phyloP scores from a whole-genome alignment of 2,113 vertebrate genomes.

The Seriola dumerili region DNA sequence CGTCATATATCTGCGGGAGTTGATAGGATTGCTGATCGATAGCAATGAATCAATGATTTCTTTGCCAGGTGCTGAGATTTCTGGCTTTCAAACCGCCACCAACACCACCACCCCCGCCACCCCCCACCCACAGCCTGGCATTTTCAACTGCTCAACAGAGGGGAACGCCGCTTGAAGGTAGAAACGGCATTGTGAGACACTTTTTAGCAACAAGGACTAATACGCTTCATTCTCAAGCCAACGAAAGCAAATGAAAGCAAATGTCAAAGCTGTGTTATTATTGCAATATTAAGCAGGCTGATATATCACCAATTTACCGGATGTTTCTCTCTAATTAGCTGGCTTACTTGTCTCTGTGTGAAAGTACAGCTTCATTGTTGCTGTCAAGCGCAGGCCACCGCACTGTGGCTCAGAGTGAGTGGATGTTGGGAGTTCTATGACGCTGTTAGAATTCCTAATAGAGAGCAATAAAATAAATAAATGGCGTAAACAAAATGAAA shows the following conservation, averaged over 20 bases:
- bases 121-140: not conserved
- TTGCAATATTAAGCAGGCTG: slow-evolving; percentile 51
- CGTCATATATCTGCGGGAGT: slow-evolving; percentile 60
- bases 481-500: slow-evolving; percentile 62
- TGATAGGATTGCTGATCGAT: slow-evolving; percentile 59
- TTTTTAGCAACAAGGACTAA: slow-evolving; percentile 54
- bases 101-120: not conserved
- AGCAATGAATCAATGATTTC: slow-evolving; percentile 50
- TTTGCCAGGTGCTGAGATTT: slow-evolving; percentile 47
- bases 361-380: slow-evolving; percentile 50
- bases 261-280: slow-evolving; percentile 63
- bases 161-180: not conserved
- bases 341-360: not conserved
- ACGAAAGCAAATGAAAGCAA: slow-evolving; percentile 57
- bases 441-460: slow-evolving; percentile 45
- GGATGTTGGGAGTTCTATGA: not conserved
- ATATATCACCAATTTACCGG: slow-evolving; percentile 50
- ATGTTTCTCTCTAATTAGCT: slow-evolving; percentile 64
- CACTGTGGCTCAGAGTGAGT: slow-evolving; percentile 22
- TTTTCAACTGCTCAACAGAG: slow-evolving; percentile 20
- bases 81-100: slow-evolving; percentile 20
- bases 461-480: slow-evolving; percentile 66
- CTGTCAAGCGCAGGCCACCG: slow-evolving; percentile 46
- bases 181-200: not conserved
- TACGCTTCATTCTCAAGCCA: slow-evolving; percentile 29